Evolutionary conservation across 2,113 vertebrate species (phyloP).

Genomic region (Atlantisia rogersi): DNA sequence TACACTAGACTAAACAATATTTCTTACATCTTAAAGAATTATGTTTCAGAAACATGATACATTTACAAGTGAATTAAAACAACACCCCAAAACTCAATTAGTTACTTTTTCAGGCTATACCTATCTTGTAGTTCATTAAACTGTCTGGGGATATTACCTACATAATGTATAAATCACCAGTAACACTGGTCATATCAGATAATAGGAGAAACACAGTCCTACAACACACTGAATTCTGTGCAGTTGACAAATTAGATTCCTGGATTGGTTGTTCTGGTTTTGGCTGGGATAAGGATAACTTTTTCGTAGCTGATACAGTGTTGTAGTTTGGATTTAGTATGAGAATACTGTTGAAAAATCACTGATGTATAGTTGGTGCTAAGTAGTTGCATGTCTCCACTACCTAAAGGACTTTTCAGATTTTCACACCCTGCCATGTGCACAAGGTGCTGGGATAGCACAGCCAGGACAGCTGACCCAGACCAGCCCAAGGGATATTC

Average conservation of each 20-base stretch:
- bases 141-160: neutral
- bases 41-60: neutral
- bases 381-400: too few species aligned
- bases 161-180: neutral
- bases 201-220: neutral
- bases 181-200: neutral
- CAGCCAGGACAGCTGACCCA: too few species aligned
- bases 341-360: too few species aligned
- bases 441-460: too few species aligned
- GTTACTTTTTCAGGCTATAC: neutral
- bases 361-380: too few species aligned
- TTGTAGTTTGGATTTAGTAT: too few species aligned
- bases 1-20: neutral
- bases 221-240: neutral
- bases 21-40: neutral
- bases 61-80: neutral
- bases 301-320: too few species aligned
- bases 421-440: too few species aligned
- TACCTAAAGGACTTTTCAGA: too few species aligned
- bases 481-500: too few species aligned
- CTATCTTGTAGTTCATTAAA: neutral
- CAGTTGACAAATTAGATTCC: slow-evolving; percentile 38
- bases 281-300: too few species aligned
- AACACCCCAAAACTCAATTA: neutral
- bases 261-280: neutral